Evolutionary conservation across 2,797 vertebrate genomes (phyloP), one percentile per base, ranked within the genome.

Genomic region (Sebastes itinus): DNA sequence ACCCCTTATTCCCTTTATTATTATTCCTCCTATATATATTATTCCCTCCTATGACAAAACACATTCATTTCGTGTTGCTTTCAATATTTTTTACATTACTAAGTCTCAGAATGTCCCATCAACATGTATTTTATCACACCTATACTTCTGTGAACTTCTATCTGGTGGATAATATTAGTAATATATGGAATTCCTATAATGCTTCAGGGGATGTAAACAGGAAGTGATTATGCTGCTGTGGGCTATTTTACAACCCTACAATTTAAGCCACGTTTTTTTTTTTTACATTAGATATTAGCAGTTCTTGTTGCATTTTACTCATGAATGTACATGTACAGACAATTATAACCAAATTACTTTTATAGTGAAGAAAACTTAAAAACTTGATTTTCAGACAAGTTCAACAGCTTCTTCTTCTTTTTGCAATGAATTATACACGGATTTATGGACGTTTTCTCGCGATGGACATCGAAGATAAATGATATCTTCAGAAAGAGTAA

Each of bases 221-320:
- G 66, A 75, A 14, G 71, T 54, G 20, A 33, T 22, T 18, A 2
- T 5, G 3, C 3, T 8, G 27, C 18, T n/a, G 2, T 20, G 38
- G 42, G 27, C 10, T 46, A 46, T 7, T 46, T 46, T 20, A 23
- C 22, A 23, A 64, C 27, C 27, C 5, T 61, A 30, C 25, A 62
- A 62, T 1, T 1, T 22, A 20, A n/a, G 25, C 25, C 25, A 46
- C 64, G 6, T 27, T 14, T 5, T 38, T 38, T 1, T 14, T 71
- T 4, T 33, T 65, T 14, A 10, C 6, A 23, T 10, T 46, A 54
- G 4, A 42, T 18, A 23, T 22, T 12, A 32, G 14, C 6, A 27
- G 0, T 5, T 14, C 2, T 2, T 46, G 0, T 46, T 49, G 38
- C 7, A 38, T 1, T n/a, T 0, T 3, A 7, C 0, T 3, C 7